These are phyloP conservation scores for Cyphomyrus discorhynchus DNA, from an alignment of 2,113 vertebrate genomes.

Conservation along the genomic window DNA sequence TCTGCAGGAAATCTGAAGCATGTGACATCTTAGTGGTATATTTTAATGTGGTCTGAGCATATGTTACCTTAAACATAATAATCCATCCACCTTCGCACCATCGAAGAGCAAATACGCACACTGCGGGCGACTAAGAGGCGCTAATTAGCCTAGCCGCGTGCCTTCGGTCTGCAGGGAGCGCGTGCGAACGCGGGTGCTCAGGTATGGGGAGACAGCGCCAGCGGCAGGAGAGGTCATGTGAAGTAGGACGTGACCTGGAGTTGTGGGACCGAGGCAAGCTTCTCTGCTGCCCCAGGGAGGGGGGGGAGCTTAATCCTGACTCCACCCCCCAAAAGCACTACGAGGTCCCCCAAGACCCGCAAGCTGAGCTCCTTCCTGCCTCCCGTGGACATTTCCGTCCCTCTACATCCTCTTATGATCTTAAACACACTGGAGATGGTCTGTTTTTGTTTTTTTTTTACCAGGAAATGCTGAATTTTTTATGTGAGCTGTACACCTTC, in stretches of 20 bases:
- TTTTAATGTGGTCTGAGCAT: neutral
- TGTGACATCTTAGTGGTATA: neutral
- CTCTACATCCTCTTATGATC: neutral
- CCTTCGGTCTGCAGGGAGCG: neutral
- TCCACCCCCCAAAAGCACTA: neutral
- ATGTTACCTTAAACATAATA: neutral
- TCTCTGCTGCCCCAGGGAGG: neutral
- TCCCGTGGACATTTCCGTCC: neutral
- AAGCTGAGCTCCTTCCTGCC: neutral
- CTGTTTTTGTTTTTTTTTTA: neutral
- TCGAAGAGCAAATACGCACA: neutral
- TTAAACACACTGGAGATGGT: neutral
- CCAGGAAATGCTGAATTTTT: constrained; percentile 5
- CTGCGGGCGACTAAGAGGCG: neutral
- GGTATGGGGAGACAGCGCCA: neutral
- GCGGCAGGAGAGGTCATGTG: neutral
- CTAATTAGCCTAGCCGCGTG: neutral
- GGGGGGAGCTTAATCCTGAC: neutral
- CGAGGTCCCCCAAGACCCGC: no score
- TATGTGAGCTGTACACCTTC: neutral
- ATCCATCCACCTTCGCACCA: neutral
- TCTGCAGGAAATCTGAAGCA: neutral
- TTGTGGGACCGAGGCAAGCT: neutral
- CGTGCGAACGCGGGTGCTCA: neutral
- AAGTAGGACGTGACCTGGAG: neutral